Evolutionary conservation across 1,140 invertebrate genomes (phyloP).

Genomic region (Drosophila tsacasi): DNA sequence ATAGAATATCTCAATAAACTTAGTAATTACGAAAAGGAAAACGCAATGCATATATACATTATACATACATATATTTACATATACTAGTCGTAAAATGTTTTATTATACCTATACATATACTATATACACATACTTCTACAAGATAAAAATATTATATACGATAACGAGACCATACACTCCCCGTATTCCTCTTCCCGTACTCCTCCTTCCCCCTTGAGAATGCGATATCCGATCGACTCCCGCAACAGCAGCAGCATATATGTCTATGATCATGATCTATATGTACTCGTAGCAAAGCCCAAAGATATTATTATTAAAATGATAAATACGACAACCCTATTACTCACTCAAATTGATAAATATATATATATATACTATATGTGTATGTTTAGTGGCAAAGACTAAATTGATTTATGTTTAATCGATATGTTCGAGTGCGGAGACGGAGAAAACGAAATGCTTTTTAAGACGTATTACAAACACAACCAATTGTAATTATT

Average conservation of each 20-base stretch:
- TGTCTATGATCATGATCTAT: constrained; percentile 66
- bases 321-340: constrained; percentile 42
- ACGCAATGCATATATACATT: constrained; percentile 63
- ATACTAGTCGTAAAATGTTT: constrained; percentile 55
- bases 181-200: constrained; percentile 2
- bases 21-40: constrained; percentile 60
- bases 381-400: constrained; percentile 69
- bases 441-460: constrained; percentile 50
- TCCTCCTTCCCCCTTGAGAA: constrained; percentile 9
- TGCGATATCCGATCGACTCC: constrained; percentile 9
- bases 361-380: constrained; percentile 9
- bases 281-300: constrained; percentile 76
- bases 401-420: constrained; percentile 73
- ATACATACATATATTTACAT: constrained; percentile 65
- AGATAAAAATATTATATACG: constrained; percentile 44
- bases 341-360: constrained; percentile 52
- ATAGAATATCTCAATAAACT: constrained; percentile 78
- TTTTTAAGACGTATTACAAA: constrained; percentile 64
- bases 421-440: constrained; percentile 57
- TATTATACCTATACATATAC: constrained; percentile 57
- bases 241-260: constrained; percentile 41
- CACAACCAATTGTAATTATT: constrained; percentile 77
- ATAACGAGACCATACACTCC: constrained; percentile 34
- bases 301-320: constrained; percentile 78
- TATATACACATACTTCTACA: constrained; percentile 44